Evolutionary conservation across 2,797 vertebrate genomes (phyloP).

Genomic region (Tolypeutes matacus): DNA sequence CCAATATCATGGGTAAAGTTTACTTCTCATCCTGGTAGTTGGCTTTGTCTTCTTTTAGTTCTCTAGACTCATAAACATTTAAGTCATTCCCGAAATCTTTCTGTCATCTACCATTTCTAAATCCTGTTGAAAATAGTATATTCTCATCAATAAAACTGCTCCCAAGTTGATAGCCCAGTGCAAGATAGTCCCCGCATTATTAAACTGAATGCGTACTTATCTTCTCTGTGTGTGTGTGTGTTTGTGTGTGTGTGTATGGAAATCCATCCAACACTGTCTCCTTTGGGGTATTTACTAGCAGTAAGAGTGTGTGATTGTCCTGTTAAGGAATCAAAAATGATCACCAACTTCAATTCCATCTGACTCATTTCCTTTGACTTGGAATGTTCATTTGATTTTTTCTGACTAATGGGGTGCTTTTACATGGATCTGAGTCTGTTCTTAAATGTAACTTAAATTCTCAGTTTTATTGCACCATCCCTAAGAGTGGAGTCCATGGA

Average conservation of each 20-base stretch:
- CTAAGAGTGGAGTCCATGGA: not conserved
- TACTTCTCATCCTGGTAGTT: not conserved
- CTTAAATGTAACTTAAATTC: slow-evolving; percentile 26
- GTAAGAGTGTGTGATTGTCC: not conserved
- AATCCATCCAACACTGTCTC: not conserved
- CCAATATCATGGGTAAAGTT: not conserved
- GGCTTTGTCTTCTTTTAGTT: not conserved
- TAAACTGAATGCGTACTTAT: not conserved
- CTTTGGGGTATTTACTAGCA: not conserved
- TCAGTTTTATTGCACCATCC: not conserved
- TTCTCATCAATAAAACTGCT: not conserved
- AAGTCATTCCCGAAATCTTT: not conserved
- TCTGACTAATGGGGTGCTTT: not conserved
- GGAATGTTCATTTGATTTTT: not conserved
- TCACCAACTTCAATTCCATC: not conserved
- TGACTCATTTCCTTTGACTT: not conserved
- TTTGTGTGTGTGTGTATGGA: not conserved
- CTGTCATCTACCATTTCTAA: not conserved
- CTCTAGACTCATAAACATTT: not conserved
- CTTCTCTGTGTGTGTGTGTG: not conserved
- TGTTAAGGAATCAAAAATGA: not conserved
- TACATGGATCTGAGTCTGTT: not conserved
- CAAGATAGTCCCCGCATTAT: not conserved
- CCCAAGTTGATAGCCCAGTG: not conserved
- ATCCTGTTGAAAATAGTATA: not conserved